A percentile compares a stretch with the other conserved stretches of the same genome.
phyloP scores from a whole-genome alignment of 2,113 vertebrate genomes.

The Dicentrarchus labrax region DNA sequence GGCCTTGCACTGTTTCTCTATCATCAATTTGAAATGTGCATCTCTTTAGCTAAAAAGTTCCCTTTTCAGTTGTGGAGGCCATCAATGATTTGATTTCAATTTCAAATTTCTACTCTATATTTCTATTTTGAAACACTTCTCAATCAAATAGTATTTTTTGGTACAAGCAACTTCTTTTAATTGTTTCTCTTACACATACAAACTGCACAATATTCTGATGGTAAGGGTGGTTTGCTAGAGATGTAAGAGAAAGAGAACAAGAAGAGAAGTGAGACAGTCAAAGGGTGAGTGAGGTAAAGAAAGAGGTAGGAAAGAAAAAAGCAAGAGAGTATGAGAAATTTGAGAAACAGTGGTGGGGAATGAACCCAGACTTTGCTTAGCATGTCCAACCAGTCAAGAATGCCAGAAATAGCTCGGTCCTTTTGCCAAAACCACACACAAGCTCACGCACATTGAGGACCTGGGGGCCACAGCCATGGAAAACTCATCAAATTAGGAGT shows the following conservation, averaged over 20 bases:
- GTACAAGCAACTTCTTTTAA: background rate
- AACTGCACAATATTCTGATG: background rate
- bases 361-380: conserved; percentile 65
- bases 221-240: background rate
- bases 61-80: background rate
- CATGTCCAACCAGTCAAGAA: conserved; percentile 56
- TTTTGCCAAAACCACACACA: conserved; percentile 61
- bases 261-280: background rate
- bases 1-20: background rate
- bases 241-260: background rate
- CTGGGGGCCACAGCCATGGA: conserved; percentile 63
- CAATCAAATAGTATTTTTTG: background rate
- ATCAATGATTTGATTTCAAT: background rate
- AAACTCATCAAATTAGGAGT: conserved; percentile 73
- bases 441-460: conserved; percentile 24
- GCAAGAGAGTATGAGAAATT: conserved; percentile 50
- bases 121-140: background rate
- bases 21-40: no score
- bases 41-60: no score
- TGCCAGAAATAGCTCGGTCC: conserved; percentile 60
- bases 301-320: background rate
- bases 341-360: conserved; percentile 55
- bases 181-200: background rate
- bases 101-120: background rate
- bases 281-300: background rate